Evolutionary conservation across 2,113 vertebrate species (phyloP), one percentile per base, ranked within the genome.

Genomic region (Nothocercus nigrocapillus): DNA sequence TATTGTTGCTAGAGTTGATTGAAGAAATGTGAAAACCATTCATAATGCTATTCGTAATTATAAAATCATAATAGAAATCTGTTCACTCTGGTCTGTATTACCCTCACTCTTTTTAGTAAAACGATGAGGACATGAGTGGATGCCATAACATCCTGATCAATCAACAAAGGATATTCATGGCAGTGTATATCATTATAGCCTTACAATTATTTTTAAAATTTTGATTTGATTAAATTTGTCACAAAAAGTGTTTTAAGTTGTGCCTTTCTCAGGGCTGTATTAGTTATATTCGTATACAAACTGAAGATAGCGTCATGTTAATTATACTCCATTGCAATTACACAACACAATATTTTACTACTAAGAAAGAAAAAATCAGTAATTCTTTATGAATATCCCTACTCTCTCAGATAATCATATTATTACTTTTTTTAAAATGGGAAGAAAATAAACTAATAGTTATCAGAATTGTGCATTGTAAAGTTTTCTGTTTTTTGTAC

Each of bases 11-110:
- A 7, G 38, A 75, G 69, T 72, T 94, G 63, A 76, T 90, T 89
- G 87, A 79, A 76, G 30, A 53, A 74, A 32, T 85, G 79, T 61
- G 13, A 97, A 94, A 38, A 47, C 11, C 30, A 77, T 44, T 64
- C n/a, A 32, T 42, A 88, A 58, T 75, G 75, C 34, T 89, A 63
- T 49, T 64, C 86, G 67, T 90, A 88, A 74, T 40, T 91, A 25
- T 32, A 85, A 82, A 96, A 84, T 70, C 92, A 72, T 76, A 40
- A 89, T 90, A 87, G 58, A 90, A 96, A 95, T 5, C 11, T 90
- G 56, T 93, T 95, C 70, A 78, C 15, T 61, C 54, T 92, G 45
- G 91, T 93, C 73, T 68, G 79, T 77, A n/a, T 76, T 68, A 70
- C 54, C 38, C 95, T 86, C 36, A 38, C 13, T 94, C n/a, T 72